phyloP scores from a whole-genome alignment of 1,140 invertebrate species.

The Caerostris darwini region DNA sequence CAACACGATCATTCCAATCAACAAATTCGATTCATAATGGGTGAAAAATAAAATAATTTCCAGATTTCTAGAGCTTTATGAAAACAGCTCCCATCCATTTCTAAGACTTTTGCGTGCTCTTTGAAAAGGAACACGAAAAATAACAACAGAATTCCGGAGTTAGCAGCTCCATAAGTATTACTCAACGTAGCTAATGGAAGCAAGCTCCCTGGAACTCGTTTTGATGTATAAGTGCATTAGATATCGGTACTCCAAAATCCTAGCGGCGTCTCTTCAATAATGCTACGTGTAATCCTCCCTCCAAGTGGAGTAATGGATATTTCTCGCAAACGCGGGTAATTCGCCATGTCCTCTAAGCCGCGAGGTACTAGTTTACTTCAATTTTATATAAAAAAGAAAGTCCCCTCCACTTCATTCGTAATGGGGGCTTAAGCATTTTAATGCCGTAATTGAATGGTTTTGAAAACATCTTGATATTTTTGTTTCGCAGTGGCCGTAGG shows the following conservation, averaged over 20 bases:
- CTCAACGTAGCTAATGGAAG: background rate
- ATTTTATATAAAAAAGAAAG: conserved; percentile 24
- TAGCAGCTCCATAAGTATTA: background rate
- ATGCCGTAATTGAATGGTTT: conserved; percentile 43
- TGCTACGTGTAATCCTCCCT: background rate
- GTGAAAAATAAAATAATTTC: too few species aligned
- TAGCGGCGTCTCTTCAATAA: background rate
- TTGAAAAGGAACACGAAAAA: background rate
- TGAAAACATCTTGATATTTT: conserved; percentile 51
- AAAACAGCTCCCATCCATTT: background rate
- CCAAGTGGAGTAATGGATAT: conserved; percentile 13
- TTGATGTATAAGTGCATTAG: conserved; percentile 8
- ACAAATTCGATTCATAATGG: too few species aligned
- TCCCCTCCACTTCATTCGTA: background rate
- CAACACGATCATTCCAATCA: too few species aligned
- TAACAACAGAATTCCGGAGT: background rate
- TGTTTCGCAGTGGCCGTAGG: background rate
- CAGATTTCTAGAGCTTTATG: too few species aligned
- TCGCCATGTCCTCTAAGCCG: background rate
- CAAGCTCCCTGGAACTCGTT: background rate
- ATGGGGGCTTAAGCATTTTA: conserved; percentile 24
- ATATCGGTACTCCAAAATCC: background rate
- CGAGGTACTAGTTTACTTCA: background rate
- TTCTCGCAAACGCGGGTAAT: background rate
- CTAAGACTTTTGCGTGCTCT: background rate